Base-by-base conservation (phyloP, 2,888 invertebrate species). In the Proisotoma minuta region DNA sequence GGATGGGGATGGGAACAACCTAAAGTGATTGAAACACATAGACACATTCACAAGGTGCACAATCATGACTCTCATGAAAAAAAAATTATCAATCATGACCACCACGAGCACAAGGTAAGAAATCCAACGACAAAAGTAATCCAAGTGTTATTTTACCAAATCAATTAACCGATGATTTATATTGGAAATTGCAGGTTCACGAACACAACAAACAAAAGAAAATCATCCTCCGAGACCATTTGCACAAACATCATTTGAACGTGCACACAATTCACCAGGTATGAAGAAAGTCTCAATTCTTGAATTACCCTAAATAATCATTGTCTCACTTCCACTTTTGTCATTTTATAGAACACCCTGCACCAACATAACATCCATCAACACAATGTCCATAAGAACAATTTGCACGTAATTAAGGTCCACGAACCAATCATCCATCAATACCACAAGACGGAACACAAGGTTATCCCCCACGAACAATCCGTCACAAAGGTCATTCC, bases 361-460 rank as follows among this genome's bases (percentile, higher is more conserved):
- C 12, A 15, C 12, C 34, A 10, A 34, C 12, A 22, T 23, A 24
- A 22, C 8, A n/a, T 8, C 28, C 26, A 29, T 18, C 34, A 69
- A 62, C 69, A 69, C 64, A 66, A 69, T 48, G 18, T 69, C 34
- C 69, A 69, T 62, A 66, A 69, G 60, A 64, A 69, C 59, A 69
- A 69, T 56, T 43, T 66, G 34, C 69, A 69, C 49, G 28, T 66
- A 29, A 63, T 61, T 47, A 66, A 69, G 52, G 69, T 66, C 18
- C 54, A 62, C 29, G 69, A 69, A 63, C 69, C 66, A 39, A 52
- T 64, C 43, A 48, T 69, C 50, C 69, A 69, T 58, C 54, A 59
- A 34, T 66, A 69, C 63, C 69, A 69, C 57, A 62, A 66, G 61
- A 58, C 62, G 24, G 62, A 69, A 54, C 69, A 69, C 57, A 64